Evolutionary conservation across 2,888 invertebrate genomes (phyloP).

Genomic region (Asteroscopus sphinx): DNA sequence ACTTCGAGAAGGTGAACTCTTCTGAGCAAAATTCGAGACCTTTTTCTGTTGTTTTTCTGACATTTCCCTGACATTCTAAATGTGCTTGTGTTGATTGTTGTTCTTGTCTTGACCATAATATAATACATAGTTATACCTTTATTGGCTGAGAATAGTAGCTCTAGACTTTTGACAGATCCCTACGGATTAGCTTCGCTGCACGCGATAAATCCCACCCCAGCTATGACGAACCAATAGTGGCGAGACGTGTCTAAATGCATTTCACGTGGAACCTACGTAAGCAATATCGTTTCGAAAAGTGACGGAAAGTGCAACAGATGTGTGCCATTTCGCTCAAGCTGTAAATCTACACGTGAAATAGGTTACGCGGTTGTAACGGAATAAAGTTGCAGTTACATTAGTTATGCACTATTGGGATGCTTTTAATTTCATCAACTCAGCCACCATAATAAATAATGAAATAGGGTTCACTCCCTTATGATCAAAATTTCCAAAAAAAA

Average conservation of each 20-base stretch:
- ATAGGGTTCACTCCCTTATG: no score
- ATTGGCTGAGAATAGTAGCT: neutral
- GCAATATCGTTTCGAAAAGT: conserved; percentile 10
- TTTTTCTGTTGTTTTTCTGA: no score
- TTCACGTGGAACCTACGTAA: conserved; percentile 1
- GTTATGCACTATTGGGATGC: conserved; percentile 12
- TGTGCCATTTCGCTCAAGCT: conserved; percentile 21
- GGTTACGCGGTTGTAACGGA: conserved; percentile 20
- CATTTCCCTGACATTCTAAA: no score
- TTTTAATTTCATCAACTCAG: no score
- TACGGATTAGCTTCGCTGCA: neutral
- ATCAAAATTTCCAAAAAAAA: no score
- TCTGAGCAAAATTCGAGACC: no score
- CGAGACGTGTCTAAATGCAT: conserved; percentile 6
- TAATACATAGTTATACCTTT: neutral
- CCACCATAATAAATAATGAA: no score
- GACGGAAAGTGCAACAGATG: conserved; percentile 31
- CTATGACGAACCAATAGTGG: neutral
- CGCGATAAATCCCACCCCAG: conserved; percentile 1
- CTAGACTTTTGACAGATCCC: neutral
- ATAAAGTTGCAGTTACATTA: conserved; percentile 24
- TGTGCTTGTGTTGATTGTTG: no score
- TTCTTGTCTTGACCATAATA: no score
- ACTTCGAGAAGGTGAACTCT: no score
- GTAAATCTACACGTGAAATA: conserved; percentile 37